Evolutionary conservation across 2,797 vertebrate genomes (phyloP).

Genomic region (Micromesistius poutassou): DNA sequence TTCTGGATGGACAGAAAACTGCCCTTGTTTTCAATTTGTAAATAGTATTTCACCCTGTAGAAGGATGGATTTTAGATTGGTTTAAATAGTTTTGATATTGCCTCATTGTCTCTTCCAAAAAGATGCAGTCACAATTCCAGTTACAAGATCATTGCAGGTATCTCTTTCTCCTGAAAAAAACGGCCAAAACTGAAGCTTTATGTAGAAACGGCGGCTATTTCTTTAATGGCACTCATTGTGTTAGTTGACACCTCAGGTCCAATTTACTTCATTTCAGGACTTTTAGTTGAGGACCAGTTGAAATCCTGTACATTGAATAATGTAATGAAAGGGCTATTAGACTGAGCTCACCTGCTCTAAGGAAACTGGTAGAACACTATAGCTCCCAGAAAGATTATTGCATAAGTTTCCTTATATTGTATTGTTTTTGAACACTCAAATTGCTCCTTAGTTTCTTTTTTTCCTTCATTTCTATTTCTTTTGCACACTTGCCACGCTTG

Average conservation of each 20-base stretch:
- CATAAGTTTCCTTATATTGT: conserved; percentile 52
- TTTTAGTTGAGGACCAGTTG: background rate
- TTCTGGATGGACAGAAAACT: background rate
- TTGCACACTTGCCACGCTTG: conserved; percentile 28
- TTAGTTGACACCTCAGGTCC: conserved; percentile 1
- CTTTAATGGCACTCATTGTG: background rate
- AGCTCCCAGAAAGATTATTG: conserved; percentile 54
- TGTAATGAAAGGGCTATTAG: conserved; percentile 39
- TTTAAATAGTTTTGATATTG: background rate
- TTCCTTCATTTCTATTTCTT: background rate
- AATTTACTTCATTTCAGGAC: background rate
- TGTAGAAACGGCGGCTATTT: background rate
- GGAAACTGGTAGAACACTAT: conserved; percentile 42
- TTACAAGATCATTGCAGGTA: conserved; percentile 3
- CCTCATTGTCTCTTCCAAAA: background rate
- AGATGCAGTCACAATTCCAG: background rate
- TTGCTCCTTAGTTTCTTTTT: background rate
- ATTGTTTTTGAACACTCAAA: conserved; percentile 18
- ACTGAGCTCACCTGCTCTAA: conserved; percentile 36
- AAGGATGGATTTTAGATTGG: background rate
- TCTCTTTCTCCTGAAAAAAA: background rate
- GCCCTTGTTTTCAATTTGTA: background rate
- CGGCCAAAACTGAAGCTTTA: background rate
- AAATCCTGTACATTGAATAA: background rate
- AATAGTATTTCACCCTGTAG: background rate